phyloP scores from a whole-genome alignment of 2,113 vertebrate species.

The Pycnonotus jocosus region DNA sequence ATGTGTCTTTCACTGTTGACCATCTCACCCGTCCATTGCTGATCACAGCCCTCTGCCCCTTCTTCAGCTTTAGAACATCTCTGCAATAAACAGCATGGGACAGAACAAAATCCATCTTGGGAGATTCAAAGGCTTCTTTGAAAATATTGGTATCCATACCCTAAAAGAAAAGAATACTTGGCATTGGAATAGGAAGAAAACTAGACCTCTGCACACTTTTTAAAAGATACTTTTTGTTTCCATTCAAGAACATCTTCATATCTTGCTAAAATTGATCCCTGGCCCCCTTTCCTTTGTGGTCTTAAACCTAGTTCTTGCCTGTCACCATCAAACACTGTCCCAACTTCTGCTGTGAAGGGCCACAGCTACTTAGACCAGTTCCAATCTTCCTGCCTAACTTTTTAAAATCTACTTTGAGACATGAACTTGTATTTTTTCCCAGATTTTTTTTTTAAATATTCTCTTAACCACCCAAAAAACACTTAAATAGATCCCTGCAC shows the following conservation, averaged over 20 bases:
- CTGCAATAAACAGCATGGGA: slow-evolving; percentile 88
- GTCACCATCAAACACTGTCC: background rate
- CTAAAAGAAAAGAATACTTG: slow-evolving; percentile 68
- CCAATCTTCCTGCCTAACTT: background rate
- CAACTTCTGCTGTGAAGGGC: background rate
- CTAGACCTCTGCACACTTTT: background rate
- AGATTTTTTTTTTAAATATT: background rate
- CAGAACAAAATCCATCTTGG: slow-evolving; percentile 88
- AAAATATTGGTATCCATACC: slow-evolving; percentile 92
- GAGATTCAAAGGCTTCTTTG: slow-evolving; percentile 82
- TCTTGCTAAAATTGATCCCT: background rate
- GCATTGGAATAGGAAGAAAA: background rate
- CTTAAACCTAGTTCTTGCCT: background rate
- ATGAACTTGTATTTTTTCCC: background rate
- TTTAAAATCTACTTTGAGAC: background rate
- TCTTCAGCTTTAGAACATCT: slow-evolving; percentile 92
- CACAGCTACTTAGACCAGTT: background rate
- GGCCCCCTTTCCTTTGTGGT: background rate
- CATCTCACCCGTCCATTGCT: slow-evolving; percentile 93
- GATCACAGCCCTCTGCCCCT: slow-evolving; percentile 90
- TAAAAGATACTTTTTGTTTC: background rate
- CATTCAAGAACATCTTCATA: background rate
- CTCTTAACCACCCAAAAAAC: background rate
- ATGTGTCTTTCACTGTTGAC: background rate
- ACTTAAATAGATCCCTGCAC: background rate